Evolutionary conservation across 2,888 invertebrate species (phyloP).

Genomic region (Chironomus riparius): DNA sequence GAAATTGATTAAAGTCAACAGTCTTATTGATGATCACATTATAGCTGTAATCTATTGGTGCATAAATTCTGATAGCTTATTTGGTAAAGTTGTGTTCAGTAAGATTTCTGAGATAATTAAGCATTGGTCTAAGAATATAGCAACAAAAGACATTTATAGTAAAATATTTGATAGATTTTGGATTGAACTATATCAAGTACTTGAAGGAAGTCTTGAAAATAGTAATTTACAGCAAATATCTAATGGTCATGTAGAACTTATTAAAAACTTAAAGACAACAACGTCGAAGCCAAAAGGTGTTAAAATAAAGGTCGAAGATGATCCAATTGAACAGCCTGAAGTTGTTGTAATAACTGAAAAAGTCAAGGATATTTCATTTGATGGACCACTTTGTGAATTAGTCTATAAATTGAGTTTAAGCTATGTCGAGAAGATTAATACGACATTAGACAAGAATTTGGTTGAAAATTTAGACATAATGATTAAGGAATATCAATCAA

Average conservation of each 20-base stretch:
- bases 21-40: slow-evolving; percentile 35
- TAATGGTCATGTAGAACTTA: slow-evolving; percentile 44
- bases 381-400: slow-evolving; percentile 40
- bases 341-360: slow-evolving; percentile 32
- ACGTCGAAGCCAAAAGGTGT: slow-evolving; percentile 29
- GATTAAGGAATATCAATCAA: slow-evolving; percentile 49
- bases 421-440: slow-evolving; percentile 49
- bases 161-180: slow-evolving; percentile 35
- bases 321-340: slow-evolving; percentile 49
- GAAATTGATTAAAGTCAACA: slow-evolving; percentile 26
- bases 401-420: slow-evolving; percentile 44
- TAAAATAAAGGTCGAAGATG: slow-evolving; percentile 36
- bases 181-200: slow-evolving; percentile 34
- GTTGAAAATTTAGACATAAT: slow-evolving; percentile 48
- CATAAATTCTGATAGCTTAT: slow-evolving; percentile 39
- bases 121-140: slow-evolving; percentile 48
- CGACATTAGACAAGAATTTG: slow-evolving; percentile 43
- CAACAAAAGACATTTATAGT: slow-evolving; percentile 33
- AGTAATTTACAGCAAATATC: slow-evolving; percentile 32
- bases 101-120: slow-evolving; percentile 46
- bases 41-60: slow-evolving; percentile 44
- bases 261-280: slow-evolving; percentile 34
- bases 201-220: slow-evolving; percentile 32
- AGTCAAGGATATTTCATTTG: slow-evolving; percentile 30
- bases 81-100: slow-evolving; percentile 44